Evolutionary conservation across 2,113 vertebrate genomes (phyloP).

Genomic region (Dasyurus viverrinus): DNA sequence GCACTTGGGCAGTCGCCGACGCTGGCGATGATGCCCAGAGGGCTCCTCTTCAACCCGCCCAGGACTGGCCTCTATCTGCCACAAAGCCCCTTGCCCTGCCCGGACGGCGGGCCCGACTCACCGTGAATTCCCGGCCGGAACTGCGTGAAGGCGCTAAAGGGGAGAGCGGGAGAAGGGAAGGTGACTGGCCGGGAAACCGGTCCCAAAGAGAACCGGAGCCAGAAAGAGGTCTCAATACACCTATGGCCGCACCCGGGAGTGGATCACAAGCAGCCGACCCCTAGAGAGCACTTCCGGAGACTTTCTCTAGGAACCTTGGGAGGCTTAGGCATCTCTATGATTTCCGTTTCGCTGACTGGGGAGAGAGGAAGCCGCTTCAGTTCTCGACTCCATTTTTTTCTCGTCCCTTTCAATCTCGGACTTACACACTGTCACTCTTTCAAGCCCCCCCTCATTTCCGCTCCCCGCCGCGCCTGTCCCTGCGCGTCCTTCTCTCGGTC

Average conservation of each 20-base stretch:
- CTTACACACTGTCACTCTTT: not conserved
- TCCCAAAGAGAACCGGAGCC: not conserved
- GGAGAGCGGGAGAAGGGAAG: not conserved
- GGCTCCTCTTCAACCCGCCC: not conserved
- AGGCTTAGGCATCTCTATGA: not conserved
- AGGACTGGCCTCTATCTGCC: not conserved
- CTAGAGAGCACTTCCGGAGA: not conserved
- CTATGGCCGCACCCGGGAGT: not conserved
- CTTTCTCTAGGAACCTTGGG: not conserved
- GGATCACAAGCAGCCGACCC: not conserved
- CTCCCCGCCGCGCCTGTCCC: no score
- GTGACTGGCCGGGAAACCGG: not conserved
- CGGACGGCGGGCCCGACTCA: not conserved
- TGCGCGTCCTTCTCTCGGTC: no score
- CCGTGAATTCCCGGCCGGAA: not conserved
- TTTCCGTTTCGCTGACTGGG: not conserved
- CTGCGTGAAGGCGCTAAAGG: not conserved
- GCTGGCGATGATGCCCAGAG: not conserved
- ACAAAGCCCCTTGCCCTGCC: not conserved
- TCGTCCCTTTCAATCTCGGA: not conserved
- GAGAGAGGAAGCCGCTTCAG: not conserved
- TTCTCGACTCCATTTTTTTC: not conserved
- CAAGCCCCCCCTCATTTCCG: not conserved
- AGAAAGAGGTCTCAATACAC: not conserved
- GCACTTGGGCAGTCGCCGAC: not conserved